A percentile compares a stretch with the other conserved stretches of the same genome.
phyloP scores from a whole-genome alignment of 35 echinoderm and acorn worm genomes.

The Amphiura filiformis region DNA sequence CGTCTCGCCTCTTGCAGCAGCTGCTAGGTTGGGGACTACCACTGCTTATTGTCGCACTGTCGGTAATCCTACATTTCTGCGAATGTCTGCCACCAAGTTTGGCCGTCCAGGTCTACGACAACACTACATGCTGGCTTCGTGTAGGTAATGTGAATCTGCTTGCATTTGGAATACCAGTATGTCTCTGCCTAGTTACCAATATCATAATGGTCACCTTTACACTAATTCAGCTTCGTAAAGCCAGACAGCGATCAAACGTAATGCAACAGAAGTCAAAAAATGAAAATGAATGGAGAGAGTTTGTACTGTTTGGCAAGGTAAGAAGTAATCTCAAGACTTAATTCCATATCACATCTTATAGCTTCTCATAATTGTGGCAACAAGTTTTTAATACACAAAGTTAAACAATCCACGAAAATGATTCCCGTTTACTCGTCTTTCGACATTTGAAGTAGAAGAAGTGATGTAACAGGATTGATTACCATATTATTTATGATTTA shows the following conservation, averaged over 20 bases:
- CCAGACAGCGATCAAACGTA: neutral
- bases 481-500: no score
- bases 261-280: neutral
- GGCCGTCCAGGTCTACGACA: neutral
- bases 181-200: neutral
- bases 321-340: no score
- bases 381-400: no score
- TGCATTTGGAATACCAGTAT: neutral
- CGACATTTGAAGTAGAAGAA: no score
- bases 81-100: neutral
- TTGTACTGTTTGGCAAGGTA: neutral
- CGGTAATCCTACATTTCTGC: neutral
- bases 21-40: neutral
- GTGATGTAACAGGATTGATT: no score
- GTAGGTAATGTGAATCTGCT: neutral
- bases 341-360: no score
- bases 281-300: neutral
- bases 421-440: no score
- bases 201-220: neutral
- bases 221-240: neutral
- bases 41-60: neutral
- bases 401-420: no score
- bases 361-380: no score
- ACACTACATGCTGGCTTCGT: neutral
- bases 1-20: neutral